Conservation (phyloP, 2,888 invertebrate genomes). For the Dolomedes plantarius region DNA sequence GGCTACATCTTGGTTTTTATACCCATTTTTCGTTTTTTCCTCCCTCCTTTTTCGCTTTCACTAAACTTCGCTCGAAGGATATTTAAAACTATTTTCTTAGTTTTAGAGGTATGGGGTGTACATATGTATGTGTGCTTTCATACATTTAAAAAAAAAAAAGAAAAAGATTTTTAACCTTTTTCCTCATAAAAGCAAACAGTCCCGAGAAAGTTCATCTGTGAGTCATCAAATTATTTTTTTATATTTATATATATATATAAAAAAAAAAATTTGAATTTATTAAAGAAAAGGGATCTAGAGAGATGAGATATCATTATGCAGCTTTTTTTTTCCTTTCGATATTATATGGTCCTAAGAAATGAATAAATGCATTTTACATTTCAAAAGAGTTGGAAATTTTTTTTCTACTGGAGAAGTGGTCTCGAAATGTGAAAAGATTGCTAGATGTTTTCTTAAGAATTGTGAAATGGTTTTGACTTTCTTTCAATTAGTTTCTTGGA, state of each 20-base stretch:
- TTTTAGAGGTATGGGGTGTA: background rate
- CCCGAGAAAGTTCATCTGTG: background rate
- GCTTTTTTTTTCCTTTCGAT: too few species aligned
- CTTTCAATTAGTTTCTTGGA: background rate
- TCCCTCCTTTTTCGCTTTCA: constrained; percentile 24
- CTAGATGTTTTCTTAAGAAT: background rate
- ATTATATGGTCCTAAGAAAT: background rate
- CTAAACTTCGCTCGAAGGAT: constrained; percentile 2
- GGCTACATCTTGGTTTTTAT: constrained; percentile 15
- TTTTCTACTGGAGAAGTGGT: too few species aligned
- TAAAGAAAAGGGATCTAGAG: too few species aligned
- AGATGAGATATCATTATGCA: too few species aligned
- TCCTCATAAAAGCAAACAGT: constrained; percentile 15
- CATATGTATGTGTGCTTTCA: background rate
- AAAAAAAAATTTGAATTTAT: too few species aligned
- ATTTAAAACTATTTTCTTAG: constrained; percentile 22
- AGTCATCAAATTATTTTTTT: background rate
- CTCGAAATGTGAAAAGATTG: background rate
- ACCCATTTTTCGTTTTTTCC: constrained; percentile 8
- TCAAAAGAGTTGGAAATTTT: background rate
- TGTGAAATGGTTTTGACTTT: background rate
- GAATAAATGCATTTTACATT: background rate
- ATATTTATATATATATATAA: too few species aligned
- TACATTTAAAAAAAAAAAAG: too few species aligned
- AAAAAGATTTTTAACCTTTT: too few species aligned